Evolutionary conservation across 2,797 vertebrate genomes (phyloP), one percentile per base, ranked within the genome.

Genomic region (Dendrocincla fuliginosa): DNA sequence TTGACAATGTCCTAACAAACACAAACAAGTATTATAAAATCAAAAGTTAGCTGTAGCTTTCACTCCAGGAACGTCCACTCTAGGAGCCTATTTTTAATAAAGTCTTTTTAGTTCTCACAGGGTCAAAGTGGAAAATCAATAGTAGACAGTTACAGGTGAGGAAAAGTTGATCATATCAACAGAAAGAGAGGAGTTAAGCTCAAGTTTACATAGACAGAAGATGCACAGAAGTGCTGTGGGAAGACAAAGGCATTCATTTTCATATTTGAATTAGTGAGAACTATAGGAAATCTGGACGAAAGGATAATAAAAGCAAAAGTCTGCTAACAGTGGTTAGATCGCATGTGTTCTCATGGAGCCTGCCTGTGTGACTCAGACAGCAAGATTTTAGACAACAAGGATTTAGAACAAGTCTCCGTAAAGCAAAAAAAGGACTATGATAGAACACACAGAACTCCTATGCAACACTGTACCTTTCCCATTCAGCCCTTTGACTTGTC

Each of bases 251-350:
- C 41, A 89, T 71, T 77, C 9, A 42, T 64, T 87, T 65, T 61
- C 85, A 59, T 44, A 64, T 52, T 70, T 69, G 60, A 69, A 53
- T 52, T 81, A 80, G 25, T 41, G 52, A 71, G 60, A 85, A 76
- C 28, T 74, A 19, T 32, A 67, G 55, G 80, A 90, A 96, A 89
- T 91, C 84, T 76, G 86, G 94, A 95, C 87, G 67, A 82, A 87
- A 94, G 92, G 52, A 73, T 78, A 91, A 94, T 87, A 90, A 96
- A 88, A 95, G 81, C 88, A 57, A 74, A 81, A 94, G 64, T 33
- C 85, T 84, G 28, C 47, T 81, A 69, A 33, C 89, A 78, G 85
- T 35, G 53, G 53, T 57, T 93, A 65, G 27, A 85, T 49, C 0
- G 1, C 52, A 80, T 32, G 7, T 25, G 42, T 41, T 91, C 84